Evolutionary conservation across 1,140 invertebrate species (phyloP), one percentile per base, ranked within the genome.

Genomic region (Lasaia peninsularis): DNA sequence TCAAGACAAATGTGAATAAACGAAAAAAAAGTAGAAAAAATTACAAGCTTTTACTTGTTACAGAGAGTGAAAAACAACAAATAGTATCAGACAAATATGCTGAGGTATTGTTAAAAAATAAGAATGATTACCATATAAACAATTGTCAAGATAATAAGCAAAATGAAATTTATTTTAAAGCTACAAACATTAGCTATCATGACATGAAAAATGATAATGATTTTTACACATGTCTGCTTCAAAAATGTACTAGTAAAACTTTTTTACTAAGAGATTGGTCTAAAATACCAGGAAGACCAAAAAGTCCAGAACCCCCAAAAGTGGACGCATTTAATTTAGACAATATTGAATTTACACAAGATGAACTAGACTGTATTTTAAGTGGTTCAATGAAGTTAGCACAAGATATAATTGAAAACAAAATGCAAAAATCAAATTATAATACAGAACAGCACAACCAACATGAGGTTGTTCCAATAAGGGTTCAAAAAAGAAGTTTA

Each of bases 191-290:
- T 51, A 11, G 37, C 14, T 89, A 81, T 75, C 56, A 76, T 37
- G 35, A 58, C 21, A 73, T 89, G 52, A 80, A 65, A 58, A 62
- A 75, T 61, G 65, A 85, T 67, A 34, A 71, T 50, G 24, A 75
- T 65, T 93, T 91, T 74, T 93, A 91, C 59, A 88, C 78, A 10
- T 67, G 71, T 59, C 73, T 85, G 34, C 55, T 81, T 14, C 60
- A 69, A 24, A 83, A 72, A 56, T 72, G 76, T 34, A 12, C 51
- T 31, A 69, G 51, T 28, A 69, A 57, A 40, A 78, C 80, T 34
- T 80, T 70, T 76, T 87, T 91, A 48, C 58, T 90, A 52, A 78
- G 65, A 69, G 75, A 89, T 67, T 90, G 87, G 86, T 74, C 75
- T 2, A 61, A 74, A 34, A 90, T 90, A 56, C 88, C 89, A 12